These are phyloP conservation scores for Synergus japonicus DNA, from an alignment of 2,888 invertebrate species.

Conservation along the genomic window DNA sequence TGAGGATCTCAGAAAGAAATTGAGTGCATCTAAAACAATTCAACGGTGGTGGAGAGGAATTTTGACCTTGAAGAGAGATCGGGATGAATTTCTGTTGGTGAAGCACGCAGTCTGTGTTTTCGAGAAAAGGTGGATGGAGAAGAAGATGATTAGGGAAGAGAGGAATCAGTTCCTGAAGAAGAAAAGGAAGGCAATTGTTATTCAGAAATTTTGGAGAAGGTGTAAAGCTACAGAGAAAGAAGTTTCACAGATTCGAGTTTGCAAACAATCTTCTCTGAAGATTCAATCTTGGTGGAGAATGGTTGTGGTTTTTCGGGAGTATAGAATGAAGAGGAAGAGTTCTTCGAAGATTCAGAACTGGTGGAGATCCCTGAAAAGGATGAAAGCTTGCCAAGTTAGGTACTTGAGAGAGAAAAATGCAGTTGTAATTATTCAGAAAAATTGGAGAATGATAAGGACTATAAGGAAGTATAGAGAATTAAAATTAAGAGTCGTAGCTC, in stretches of 20 bases:
- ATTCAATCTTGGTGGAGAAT: slow-evolving; percentile 67
- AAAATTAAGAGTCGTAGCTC: too few species aligned
- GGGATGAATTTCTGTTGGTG: slow-evolving; percentile 72
- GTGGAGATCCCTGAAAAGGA: slow-evolving; percentile 54
- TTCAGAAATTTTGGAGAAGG: slow-evolving; percentile 77
- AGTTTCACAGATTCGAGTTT: slow-evolving; percentile 40
- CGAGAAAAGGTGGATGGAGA: slow-evolving; percentile 67
- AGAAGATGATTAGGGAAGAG: slow-evolving; percentile 74
- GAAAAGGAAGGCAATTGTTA: slow-evolving; percentile 70
- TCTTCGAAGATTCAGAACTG: slow-evolving; percentile 59
- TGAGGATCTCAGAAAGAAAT: slow-evolving; percentile 64
- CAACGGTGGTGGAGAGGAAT: slow-evolving; percentile 78
- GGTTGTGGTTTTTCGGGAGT: slow-evolving; percentile 48
- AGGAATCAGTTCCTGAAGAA: slow-evolving; percentile 71
- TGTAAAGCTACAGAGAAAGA: slow-evolving; percentile 59
- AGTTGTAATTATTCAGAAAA: slow-evolving; percentile 70
- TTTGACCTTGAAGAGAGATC: slow-evolving; percentile 73
- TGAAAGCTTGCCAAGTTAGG: slow-evolving; percentile 39
- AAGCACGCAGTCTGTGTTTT: slow-evolving; percentile 68
- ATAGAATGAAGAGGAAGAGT: slow-evolving; percentile 46
- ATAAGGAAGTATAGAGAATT: slow-evolving; percentile 52
- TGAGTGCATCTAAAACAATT: slow-evolving; percentile 70
- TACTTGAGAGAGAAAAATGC: slow-evolving; percentile 52
- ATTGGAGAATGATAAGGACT: slow-evolving; percentile 75
- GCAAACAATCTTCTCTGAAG: slow-evolving; percentile 51